Evolutionary conservation across 2,113 vertebrate species (phyloP).

Genomic region (Mobula birostris): DNA sequence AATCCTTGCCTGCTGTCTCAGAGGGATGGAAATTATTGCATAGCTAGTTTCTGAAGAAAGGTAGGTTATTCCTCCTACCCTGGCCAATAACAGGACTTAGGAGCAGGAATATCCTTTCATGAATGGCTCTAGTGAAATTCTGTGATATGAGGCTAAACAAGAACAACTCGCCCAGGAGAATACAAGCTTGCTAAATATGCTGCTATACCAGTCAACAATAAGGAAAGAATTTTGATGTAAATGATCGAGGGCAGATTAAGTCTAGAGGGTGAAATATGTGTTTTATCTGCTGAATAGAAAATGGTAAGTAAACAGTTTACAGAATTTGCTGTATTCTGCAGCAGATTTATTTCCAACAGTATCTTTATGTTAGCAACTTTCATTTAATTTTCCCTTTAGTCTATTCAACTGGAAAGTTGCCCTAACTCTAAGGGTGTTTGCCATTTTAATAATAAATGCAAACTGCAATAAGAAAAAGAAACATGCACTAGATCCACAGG

Average conservation of each 20-base stretch:
- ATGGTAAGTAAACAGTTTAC: background rate
- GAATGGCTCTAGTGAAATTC: background rate
- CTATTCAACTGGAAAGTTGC: background rate
- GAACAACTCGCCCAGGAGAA: background rate
- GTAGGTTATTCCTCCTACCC: background rate
- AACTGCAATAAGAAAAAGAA: background rate
- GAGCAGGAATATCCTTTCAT: background rate
- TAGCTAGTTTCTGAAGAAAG: background rate
- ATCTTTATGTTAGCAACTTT: background rate
- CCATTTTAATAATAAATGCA: background rate
- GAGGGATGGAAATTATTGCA: background rate
- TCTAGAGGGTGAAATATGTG: background rate
- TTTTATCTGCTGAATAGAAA: background rate
- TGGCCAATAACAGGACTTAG: background rate
- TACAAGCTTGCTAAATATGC: background rate
- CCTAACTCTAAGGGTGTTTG: background rate
- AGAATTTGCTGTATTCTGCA: background rate
- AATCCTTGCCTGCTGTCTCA: background rate
- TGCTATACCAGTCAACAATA: background rate
- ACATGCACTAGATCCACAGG: background rate
- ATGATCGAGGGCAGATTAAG: background rate
- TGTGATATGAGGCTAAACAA: background rate
- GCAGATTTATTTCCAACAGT: background rate
- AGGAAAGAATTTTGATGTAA: background rate
- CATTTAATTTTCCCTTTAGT: background rate